phyloP scores from a whole-genome alignment of 2,888 invertebrate genomes.

The Frankliniella fusca region DNA sequence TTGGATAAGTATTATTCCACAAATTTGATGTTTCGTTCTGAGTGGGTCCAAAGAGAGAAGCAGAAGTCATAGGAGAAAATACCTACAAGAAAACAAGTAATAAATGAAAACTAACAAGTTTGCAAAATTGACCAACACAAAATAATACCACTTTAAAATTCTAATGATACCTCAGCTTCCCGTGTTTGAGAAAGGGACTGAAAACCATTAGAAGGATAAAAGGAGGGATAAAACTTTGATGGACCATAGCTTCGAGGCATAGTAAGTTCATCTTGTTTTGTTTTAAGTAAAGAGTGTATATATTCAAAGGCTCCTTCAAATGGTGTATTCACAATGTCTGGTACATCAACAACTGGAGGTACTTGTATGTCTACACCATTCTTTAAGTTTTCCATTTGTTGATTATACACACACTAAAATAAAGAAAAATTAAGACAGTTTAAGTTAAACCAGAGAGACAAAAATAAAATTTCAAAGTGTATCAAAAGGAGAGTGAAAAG shows the following conservation, averaged over 20 bases:
- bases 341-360: not conserved
- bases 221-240: not conserved
- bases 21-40: not conserved
- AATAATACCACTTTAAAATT: not conserved
- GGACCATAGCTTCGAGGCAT: not conserved
- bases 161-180: not conserved
- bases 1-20: not conserved
- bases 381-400: not conserved
- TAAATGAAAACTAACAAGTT: not conserved
- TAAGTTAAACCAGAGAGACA: not conserved
- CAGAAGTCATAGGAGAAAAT: not conserved
- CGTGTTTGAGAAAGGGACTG: not conserved
- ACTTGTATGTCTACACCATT: not conserved
- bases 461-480: not conserved
- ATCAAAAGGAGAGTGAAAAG: not conserved
- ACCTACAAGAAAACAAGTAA: not conserved
- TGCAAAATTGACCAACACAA: not conserved
- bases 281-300: not conserved
- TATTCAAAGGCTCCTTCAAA: not conserved
- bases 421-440: not conserved
- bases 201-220: not conserved
- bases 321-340: not conserved
- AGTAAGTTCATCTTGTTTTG: not conserved
- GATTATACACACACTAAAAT: not conserved
- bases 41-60: not conserved